phyloP scores from a whole-genome alignment of 2,888 invertebrate genomes.

The Elegia similella region DNA sequence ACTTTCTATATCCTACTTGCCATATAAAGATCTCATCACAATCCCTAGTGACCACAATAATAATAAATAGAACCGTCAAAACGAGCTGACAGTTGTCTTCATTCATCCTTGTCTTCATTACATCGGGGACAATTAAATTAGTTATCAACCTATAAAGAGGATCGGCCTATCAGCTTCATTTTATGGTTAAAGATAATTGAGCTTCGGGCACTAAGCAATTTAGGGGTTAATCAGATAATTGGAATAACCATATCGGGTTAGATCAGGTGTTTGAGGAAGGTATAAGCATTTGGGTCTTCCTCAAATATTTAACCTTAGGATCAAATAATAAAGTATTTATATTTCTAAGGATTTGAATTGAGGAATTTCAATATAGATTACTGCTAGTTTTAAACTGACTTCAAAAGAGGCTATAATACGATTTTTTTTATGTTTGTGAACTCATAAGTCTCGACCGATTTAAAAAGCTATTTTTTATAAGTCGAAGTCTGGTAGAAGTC shows the following conservation, averaged over 20 bases:
- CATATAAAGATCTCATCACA: background rate
- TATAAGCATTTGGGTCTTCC: background rate
- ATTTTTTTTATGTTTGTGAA: no score
- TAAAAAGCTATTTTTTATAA: no score
- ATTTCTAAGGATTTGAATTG: no score
- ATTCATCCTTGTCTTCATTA: background rate
- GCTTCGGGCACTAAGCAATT: background rate
- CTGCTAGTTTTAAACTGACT: no score
- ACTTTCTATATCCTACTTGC: no score
- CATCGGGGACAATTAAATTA: slow-evolving; percentile 12
- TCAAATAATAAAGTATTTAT: background rate
- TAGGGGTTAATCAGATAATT: slow-evolving; percentile 10
- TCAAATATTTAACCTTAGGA: background rate
- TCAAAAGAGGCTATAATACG: no score
- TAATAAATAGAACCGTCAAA: background rate
- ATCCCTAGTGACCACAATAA: background rate
- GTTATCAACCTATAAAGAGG: slow-evolving; percentile 15
- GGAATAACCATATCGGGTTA: background rate
- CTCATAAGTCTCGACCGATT: no score
- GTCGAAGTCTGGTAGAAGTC: no score
- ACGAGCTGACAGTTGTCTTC: background rate
- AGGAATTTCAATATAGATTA: no score
- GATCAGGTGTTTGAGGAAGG: background rate
- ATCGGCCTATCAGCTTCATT: slow-evolving; percentile 6
- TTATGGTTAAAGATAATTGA: background rate